Base-by-base conservation (phyloP, 1,140 invertebrate genomes). In the Belonocnema kinseyi region DNA sequence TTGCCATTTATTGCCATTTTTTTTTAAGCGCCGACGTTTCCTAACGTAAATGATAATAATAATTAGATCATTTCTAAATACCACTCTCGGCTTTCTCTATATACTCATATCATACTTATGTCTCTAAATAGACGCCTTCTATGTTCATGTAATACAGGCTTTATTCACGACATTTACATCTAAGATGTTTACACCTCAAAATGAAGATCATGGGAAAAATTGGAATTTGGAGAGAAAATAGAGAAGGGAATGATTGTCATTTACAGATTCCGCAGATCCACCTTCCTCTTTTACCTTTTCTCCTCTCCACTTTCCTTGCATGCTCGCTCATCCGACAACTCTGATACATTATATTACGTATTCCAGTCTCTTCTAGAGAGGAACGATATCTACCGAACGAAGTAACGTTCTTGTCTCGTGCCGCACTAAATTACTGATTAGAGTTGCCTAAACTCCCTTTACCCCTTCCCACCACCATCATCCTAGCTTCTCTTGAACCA, bases 381-480 rank as follows among this genome's bases (percentile, higher is more conserved):
- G 4, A 33, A 33, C 26, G 52, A 75, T 73, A 73, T 80, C 51
- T 33, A 54, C 53, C 74, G 50, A 66, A 66, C 58, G 58, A 66
- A 61, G 26, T 33, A 61, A 83, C 72, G 17, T 80, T 76, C 61
- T 66, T 66, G 61, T 66, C 33, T 66, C 58, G 21, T 61, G 11
- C 50, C 58, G 73, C 56, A 53, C 52, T 75, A 78, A 76, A 82
- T 84, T 80, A 74, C 75, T 53, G 80, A 77, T 84, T 77, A 80
- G 74, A 80, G 74, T 52, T 76, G 21, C 66, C 77, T 71, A 71
- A 74, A 56, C 54, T 75, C 53, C 51, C 56, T 50, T 53, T 50
- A 72, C 53, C 56, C 40, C 76, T 53, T 53, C 56, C 70, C 56
- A 77, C n/a, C 54, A n/a, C 5, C 19, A 33, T 33, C 26, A 33